phyloP scores from a whole-genome alignment of 2,797 vertebrate species.

The Toxotes lorentzi region DNA sequence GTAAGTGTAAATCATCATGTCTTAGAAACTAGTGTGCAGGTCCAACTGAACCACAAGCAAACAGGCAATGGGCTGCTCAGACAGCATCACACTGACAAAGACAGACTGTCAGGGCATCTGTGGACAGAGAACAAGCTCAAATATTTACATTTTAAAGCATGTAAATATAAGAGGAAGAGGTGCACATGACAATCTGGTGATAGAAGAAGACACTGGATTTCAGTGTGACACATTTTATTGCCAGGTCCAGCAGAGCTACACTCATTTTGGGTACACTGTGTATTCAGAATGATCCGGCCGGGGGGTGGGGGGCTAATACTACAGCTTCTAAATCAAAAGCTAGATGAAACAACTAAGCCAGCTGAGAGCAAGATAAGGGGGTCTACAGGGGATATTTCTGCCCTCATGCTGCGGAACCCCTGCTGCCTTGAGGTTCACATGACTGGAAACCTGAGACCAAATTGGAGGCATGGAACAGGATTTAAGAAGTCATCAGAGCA shows the following conservation, averaged over 20 bases:
- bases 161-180: slow-evolving; percentile 30
- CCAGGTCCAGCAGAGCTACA: slow-evolving; percentile 30
- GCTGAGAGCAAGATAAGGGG: slow-evolving; percentile 39
- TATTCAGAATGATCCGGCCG: background rate
- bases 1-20: background rate
- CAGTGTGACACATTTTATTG: slow-evolving; percentile 27
- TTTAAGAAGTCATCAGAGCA: slow-evolving; percentile 49
- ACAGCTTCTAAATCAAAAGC: slow-evolving; percentile 37
- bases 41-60: slow-evolving; percentile 20
- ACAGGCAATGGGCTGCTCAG: slow-evolving; percentile 5
- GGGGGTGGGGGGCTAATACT: slow-evolving; percentile 15
- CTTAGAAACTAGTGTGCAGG: background rate
- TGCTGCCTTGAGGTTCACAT: slow-evolving; percentile 44
- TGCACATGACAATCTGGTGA: slow-evolving; percentile 53
- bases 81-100: background rate
- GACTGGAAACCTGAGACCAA: slow-evolving; percentile 48
- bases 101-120: slow-evolving; percentile 13
- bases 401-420: slow-evolving; percentile 54
- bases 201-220: slow-evolving; percentile 19
- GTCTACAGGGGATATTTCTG: slow-evolving; percentile 31
- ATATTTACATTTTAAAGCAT: slow-evolving; percentile 41
- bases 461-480: slow-evolving; percentile 50
- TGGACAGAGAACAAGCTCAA: slow-evolving; percentile 19
- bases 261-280: slow-evolving; percentile 25
- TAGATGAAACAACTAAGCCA: slow-evolving; percentile 43